A percentile compares a stretch with the other conserved stretches of the same genome.
These are phyloP conservation scores for Neria commutata DNA, from an alignment of 2,888 invertebrate species.

Conservation along the genomic window DNA sequence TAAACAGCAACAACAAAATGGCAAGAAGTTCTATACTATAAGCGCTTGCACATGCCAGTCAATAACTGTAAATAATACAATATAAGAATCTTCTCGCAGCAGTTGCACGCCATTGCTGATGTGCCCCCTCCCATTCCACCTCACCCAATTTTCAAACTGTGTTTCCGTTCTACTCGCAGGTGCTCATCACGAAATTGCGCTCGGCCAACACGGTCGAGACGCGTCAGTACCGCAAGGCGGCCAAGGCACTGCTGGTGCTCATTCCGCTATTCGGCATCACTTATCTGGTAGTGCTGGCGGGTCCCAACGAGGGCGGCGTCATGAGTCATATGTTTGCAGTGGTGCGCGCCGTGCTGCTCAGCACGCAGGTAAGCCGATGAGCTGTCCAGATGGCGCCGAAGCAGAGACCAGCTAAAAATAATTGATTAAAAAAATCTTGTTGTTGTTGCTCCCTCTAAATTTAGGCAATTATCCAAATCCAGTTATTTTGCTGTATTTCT, in stretches of 20 bases:
- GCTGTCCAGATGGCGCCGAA: slow-evolving; percentile 34
- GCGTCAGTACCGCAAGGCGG: slow-evolving; percentile 88
- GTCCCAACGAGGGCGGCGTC: slow-evolving; percentile 74
- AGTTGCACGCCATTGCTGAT: too few species aligned
- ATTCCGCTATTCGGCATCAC: slow-evolving; percentile 94
- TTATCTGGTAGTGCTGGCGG: slow-evolving; percentile 83
- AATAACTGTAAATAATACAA: too few species aligned
- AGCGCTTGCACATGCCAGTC: too few species aligned
- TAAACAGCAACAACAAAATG: not conserved
- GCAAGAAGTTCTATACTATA: too few species aligned
- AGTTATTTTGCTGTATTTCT: not conserved
- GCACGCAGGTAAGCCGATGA: slow-evolving; percentile 95
- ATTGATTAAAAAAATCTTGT: slow-evolving; percentile 1
- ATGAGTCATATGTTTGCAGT: slow-evolving; percentile 79
- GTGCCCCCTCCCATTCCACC: not conserved
- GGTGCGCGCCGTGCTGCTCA: slow-evolving; percentile 80
- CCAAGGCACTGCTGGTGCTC: slow-evolving; percentile 87
- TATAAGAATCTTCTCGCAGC: too few species aligned
- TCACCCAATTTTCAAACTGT: not conserved
- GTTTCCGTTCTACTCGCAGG: slow-evolving; percentile 66
- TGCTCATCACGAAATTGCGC: slow-evolving; percentile 89
- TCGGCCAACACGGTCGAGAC: slow-evolving; percentile 90
- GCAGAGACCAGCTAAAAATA: slow-evolving; percentile 18
- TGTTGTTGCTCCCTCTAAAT: not conserved
- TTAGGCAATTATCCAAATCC: not conserved